Evolutionary conservation across 2,888 invertebrate genomes (phyloP), one percentile per base, ranked within the genome.

Genomic region (Cataglyphis livida): DNA sequence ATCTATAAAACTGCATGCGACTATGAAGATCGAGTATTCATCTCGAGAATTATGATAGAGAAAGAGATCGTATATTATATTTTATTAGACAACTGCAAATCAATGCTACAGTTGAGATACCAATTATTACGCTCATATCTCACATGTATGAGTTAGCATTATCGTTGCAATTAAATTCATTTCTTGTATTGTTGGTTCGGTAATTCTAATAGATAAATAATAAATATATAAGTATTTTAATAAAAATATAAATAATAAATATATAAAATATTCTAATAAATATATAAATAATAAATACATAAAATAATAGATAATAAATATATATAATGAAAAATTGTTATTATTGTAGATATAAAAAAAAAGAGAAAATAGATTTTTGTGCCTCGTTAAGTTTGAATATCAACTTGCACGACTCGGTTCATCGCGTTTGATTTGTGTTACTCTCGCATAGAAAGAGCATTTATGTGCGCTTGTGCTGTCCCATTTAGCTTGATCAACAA

Each of bases 391-490:
- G 79, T 84, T 78, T 51, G 65, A 32, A 9, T 41, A n/a, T 21
- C 70, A 88, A 81, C 75, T 70, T 70, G 82, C 71, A 75, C 66
- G 83, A 84, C 76, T 79, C 81, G 86, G 41, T 85, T 82, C 76
- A 83, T 81, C 74, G 25, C 48, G 79, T 64, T 71, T 66, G 66
- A 5, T 44, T 21, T 70, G 44, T 35, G 44, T 74, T 62, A 38
- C 21, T 81, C 18, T 18, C 28, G 68, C n/a, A 62, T 32, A 62
- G 78, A 70, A 79, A 78, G 44, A 61, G 41, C 44, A 57, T 82
- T 79, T 79, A 70, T 68, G 57, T 38, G 32, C 28, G 51, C 41
- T 35, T 12, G 44, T 59, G 15, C 35, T 35, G 61, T 82, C 35
- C 68, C 64, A 51, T 82, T 86, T 73, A 59, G 44, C 57, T 78